Conservation (phyloP, 2,888 invertebrate genomes). For the Lamellibrachia columna region DNA sequence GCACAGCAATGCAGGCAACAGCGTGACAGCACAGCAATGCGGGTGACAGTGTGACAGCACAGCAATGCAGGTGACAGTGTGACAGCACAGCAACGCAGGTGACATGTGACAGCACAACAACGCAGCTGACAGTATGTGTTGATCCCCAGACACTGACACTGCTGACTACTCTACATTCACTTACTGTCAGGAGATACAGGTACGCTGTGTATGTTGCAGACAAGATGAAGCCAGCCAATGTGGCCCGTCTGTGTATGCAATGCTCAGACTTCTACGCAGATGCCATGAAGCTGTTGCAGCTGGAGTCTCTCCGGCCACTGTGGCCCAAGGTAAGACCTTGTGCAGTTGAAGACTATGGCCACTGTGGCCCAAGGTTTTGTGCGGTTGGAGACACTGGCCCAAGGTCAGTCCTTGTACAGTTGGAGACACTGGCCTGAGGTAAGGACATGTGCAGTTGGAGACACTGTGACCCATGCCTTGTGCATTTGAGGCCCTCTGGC, state of each 20-base stretch:
- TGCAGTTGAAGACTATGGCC: conserved; percentile 83
- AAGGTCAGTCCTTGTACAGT: neutral
- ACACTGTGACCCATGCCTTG: no score
- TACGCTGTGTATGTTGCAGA: conserved; percentile 69
- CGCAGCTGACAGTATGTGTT: no score
- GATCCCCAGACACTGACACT: neutral
- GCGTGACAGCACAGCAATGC: no score
- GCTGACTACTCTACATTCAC: no score
- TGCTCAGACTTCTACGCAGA: conserved; percentile 94
- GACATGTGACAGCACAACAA: no score
- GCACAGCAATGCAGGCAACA: neutral
- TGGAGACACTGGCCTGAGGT: no score
- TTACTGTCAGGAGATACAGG: no score
- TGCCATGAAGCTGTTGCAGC: conserved; percentile 85
- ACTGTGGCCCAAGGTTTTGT: conserved; percentile 86
- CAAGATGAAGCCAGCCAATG: conserved; percentile 91
- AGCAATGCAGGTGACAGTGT: no score
- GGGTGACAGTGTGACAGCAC: neutral
- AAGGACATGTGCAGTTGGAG: no score
- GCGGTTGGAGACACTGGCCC: neutral
- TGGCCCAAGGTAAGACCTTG: conserved; percentile 82
- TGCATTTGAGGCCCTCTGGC: no score
- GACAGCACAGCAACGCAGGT: no score
- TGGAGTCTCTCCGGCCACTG: conserved; percentile 81
- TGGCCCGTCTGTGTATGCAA: conserved; percentile 91